Evolutionary conservation across 1,140 invertebrate genomes (phyloP), one percentile per base, ranked within the genome.

Genomic region (Drosophila repletoides): DNA sequence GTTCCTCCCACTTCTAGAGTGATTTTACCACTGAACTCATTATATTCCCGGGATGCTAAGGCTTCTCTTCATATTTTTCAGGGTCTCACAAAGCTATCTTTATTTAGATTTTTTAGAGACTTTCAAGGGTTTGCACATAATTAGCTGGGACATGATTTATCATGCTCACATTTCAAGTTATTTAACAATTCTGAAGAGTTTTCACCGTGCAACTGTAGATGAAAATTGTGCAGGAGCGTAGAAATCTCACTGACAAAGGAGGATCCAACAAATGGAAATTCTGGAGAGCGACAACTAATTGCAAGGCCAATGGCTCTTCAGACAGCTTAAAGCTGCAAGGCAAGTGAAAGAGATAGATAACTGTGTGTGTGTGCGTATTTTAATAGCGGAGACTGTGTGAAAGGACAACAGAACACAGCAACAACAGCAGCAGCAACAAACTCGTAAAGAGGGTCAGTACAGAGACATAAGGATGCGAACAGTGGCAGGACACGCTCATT

Each of bases 241-340:
- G 34, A n/a, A n/a, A n/a, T n/a, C n/a, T n/a, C n/a, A 26, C 33
- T 45, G 58, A 58, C 68, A 65, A 76, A 48, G 53, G 66, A 77
- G 48, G 46, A 60, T 26, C 38, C 56, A 59, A 52, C 41, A 61
- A 43, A 53, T 53, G 38, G 58, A 38, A 61, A 45, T 28, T 48
- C 43, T 29, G 45, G 52, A 56, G 71, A 41, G 46, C 49, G 24
- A 56, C 64, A 83, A 71, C 79, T 83, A 83, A 83, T 83, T 83
- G 79, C 79, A 83, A 83, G 79, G 79, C 74, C 79, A 84, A 79
- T 43, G 70, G 58, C 65, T 34, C 77, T 83, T 74, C 73, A 77
- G 70, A 58, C 59, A 53, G 71, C 66, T 80, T 80, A 63, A 80
- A 80, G 76, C 67, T 55, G 59, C 56, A 74, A 41, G 24, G 22